Evolutionary conservation across 2,888 invertebrate species (phyloP).

Genomic region (Carcina quercana): DNA sequence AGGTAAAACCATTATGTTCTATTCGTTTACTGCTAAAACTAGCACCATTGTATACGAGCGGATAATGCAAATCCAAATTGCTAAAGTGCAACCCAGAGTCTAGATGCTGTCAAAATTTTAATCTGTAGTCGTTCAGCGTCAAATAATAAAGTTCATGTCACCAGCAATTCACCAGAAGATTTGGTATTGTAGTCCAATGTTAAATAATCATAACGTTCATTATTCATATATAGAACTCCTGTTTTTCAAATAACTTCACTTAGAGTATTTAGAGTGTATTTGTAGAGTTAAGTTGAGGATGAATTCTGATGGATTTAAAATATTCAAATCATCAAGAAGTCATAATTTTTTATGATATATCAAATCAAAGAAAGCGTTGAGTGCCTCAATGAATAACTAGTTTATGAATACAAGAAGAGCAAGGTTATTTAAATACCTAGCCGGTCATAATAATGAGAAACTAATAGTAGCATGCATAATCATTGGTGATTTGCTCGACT

Average conservation of each 20-base stretch:
- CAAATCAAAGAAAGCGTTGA: constrained; percentile 4
- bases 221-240: too few species aligned
- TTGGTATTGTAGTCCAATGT: too few species aligned
- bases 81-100: constrained; percentile 13
- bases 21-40: constrained; percentile 55
- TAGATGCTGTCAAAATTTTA: too few species aligned
- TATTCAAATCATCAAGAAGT: background rate
- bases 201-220: too few species aligned
- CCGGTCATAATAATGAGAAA: constrained; percentile 3
- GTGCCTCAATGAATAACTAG: constrained; percentile 4
- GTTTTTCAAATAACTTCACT: too few species aligned
- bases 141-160: too few species aligned
- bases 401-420: constrained; percentile 5
- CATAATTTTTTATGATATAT: background rate
- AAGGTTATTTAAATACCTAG: constrained; percentile 5
- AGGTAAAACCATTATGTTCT: constrained; percentile 65
- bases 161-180: too few species aligned
- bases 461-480: constrained; percentile 5
- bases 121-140: too few species aligned
- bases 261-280: too few species aligned
- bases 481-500: constrained; percentile 1
- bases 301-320: background rate
- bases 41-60: constrained; percentile 34
- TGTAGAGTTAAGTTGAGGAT: too few species aligned
- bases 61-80: constrained; percentile 14